phyloP scores from a whole-genome alignment of 1,140 invertebrate genomes.

The Penaeus chinensis region DNA sequence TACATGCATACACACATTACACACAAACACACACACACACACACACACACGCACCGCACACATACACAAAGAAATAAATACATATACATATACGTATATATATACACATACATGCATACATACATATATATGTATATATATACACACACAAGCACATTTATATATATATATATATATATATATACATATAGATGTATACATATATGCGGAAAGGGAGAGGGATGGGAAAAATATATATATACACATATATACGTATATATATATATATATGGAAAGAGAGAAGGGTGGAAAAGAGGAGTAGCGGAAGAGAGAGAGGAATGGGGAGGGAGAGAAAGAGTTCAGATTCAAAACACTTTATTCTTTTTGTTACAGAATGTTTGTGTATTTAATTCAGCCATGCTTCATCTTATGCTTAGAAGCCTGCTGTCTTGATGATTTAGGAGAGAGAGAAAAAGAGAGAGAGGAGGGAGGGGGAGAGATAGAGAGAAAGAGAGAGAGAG shows the following conservation, averaged over 20 bases:
- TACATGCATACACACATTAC: background rate
- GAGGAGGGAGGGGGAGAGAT: no score
- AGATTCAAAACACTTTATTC: background rate
- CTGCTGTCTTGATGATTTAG: no score
- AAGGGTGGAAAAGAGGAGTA: background rate
- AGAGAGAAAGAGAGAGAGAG: no score
- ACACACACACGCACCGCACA: constrained; percentile 8
- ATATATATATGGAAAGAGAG: background rate
- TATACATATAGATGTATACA: background rate
- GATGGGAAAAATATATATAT: background rate
- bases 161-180: no score
- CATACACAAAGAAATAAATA: background rate
- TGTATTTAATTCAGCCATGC: no score
- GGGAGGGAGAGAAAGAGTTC: constrained; percentile 35
- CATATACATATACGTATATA: background rate
- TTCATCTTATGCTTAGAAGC: no score
- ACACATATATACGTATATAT: background rate
- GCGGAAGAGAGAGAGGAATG: background rate
- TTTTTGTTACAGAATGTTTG: constrained; percentile 8
- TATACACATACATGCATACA: constrained; percentile 3
- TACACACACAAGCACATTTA: no score
- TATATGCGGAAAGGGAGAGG: background rate
- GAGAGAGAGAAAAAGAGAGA: no score
- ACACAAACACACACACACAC: background rate
- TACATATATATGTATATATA: background rate